phyloP scores from a whole-genome alignment of 1,140 invertebrate genomes.

The Leptinotarsa lineolata region DNA sequence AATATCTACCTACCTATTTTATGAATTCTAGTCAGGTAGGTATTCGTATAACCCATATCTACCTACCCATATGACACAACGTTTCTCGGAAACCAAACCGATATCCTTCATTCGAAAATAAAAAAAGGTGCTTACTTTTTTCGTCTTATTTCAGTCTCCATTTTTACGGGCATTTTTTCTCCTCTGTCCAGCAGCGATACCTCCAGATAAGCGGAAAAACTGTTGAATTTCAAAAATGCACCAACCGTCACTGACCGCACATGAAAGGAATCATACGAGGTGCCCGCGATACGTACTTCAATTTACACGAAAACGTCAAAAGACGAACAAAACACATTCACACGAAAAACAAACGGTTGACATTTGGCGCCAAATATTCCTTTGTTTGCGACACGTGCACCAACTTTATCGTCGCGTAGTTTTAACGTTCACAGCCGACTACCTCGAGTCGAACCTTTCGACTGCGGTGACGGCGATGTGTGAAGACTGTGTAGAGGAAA shows the following conservation, averaged over 20 bases:
- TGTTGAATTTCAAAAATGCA: too few species aligned
- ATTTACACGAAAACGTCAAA: too few species aligned
- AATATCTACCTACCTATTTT: neutral
- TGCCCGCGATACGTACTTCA: too few species aligned
- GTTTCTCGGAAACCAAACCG: too few species aligned
- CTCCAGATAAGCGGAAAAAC: too few species aligned
- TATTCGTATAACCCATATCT: slow-evolving; percentile 3
- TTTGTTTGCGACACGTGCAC: slow-evolving; percentile 1
- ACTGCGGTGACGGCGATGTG: neutral
- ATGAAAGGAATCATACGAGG: too few species aligned
- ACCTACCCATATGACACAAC: neutral
- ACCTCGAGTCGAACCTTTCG: neutral
- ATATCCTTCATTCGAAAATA: too few species aligned
- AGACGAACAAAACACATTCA: too few species aligned
- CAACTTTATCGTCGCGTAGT: neutral
- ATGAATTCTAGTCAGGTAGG: neutral
- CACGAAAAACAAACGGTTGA: slow-evolving; percentile 8
- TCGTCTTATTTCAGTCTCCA: neutral
- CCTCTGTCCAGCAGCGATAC: neutral
- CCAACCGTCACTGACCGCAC: too few species aligned
- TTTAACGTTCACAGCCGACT: neutral
- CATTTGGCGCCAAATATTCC: neutral
- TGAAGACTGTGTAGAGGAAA: neutral
- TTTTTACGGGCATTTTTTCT: neutral
- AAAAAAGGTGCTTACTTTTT: neutral